Base-by-base conservation (phyloP, 2,797 vertebrate species). In the Rhodeus uyekii region DNA sequence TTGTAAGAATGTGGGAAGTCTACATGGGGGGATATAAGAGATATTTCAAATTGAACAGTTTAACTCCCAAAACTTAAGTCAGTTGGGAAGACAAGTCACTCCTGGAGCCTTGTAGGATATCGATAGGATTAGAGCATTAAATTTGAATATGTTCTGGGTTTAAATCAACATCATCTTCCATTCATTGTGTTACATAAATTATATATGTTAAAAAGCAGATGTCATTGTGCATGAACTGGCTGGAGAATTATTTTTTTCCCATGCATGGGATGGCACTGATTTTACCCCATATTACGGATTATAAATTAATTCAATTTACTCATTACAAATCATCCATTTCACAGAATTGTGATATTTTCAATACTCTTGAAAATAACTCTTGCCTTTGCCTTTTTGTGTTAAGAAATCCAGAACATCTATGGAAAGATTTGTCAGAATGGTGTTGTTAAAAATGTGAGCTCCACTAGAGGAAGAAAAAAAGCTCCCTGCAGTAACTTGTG, bases 401-500 rank as follows among this genome's bases (percentile, higher is more conserved):
- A n/a, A n/a, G n/a, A n/a, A n/a, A n/a, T n/a, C n/a, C n/a, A n/a
- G n/a, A n/a, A n/a, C n/a, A n/a, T n/a, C n/a, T n/a, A n/a, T n/a
- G 58, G 55, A 74, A 81, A 63, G 69, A 64, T 39, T 8, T 64
- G 34, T 74, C 24, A 73, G 60, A 27, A 73, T 0, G 24, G 63
- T 63, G 39, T 73, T 64, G 29, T 81, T 73, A 16, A 9, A n/a
- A n/a, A 8, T 64, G 55, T 64, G 55, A 39, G 64, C 48, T 24
- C 7, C 1, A 16, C 9, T 55, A 60, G 18, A 55, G n/a, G 32
- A 34, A 55, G n/a, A 42, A 34, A 55, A 22, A 34, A 61, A 71
- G 14, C 67, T 39, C 71, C 13, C 34, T 55, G 60, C 36, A 81
- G 80, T 73, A 81, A 75, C 80, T 64, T 50, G 44, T 53, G 36